Base-by-base conservation (phyloP, 2,888 invertebrate species). In the Melangyna quadrimaculata region DNA sequence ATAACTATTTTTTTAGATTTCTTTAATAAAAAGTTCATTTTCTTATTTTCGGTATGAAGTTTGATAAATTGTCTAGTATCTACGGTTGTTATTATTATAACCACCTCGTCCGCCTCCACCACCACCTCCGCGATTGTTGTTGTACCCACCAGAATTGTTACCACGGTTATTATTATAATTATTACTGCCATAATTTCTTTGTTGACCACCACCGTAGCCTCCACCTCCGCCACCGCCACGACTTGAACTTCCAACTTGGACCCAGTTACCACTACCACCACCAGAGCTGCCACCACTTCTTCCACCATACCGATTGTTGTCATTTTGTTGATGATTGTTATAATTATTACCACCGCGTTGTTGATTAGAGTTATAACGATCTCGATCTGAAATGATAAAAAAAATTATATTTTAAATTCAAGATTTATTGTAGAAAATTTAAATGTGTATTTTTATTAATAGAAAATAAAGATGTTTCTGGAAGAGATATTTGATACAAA, bases 51-150 rank as follows among this genome's bases (percentile, higher is more conserved):
- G 12, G 14, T n/a, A 22, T 14, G 8, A 8, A 14, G 22, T 19
- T 53, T 35, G n/a, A n/a, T n/a, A n/a, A 22, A 12, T 3, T 35
- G 24, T 70, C 55, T 84, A 84, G 24, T 75, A 84, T 53, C 84
- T 75, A 40, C 72, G 61, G 9, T 83, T 78, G 57, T 74, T 73
- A 19, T 78, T 83, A n/a, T 78, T 83, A n/a, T 78, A 77, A 24
- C 84, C 84, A 61, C 80, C 67, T 40, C 71, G 29, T 29, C 79
- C 79, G 0, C 78, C 73, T 0, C 69, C 43, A 10, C 57, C 48
- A 40, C 79, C 79, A 0, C 78, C 73, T 0, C 69, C 43, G 14
- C 57, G 55, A 40, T 69, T 55, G 3, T 74, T 74, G 22, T 63
- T 53, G 14, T 53, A 40, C 4, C 73, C 53, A 2, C 61, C 57